phyloP scores from a whole-genome alignment of 37 sponge, comb jelly and placozoan genomes.

The Dysidea cf. avara region DNA sequence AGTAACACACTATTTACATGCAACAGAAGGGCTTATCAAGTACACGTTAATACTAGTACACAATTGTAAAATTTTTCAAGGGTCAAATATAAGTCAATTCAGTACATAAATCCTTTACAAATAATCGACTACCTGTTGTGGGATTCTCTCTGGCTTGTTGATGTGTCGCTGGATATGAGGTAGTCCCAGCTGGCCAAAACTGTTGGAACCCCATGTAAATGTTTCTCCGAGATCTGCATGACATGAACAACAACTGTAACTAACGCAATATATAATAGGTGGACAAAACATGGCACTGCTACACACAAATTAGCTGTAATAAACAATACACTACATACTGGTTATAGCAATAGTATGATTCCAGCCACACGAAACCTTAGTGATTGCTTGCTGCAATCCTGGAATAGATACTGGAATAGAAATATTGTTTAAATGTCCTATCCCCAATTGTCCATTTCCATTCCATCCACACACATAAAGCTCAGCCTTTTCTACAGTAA shows the following conservation, averaged over 20 bases:
- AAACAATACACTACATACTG: conserved; percentile 6
- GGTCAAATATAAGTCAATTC: too few species aligned
- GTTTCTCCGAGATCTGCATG: conserved; percentile 31
- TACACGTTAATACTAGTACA: not conserved
- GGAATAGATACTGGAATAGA: conserved; percentile 8
- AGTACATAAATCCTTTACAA: too few species aligned
- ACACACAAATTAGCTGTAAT: too few species aligned
- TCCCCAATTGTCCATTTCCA: conserved; percentile 70
- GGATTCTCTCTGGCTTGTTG: conserved; percentile 1
- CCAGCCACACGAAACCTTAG: conserved; percentile 80
- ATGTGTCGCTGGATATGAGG: not conserved
- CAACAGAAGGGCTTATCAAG: too few species aligned
- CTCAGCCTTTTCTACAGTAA: conserved; percentile 48
- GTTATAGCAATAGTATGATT: conserved; percentile 72
- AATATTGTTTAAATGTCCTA: conserved; percentile 13
- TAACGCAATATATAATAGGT: too few species aligned
- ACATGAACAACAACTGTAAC: not conserved
- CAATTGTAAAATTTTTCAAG: not conserved
- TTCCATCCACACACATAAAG: conserved; percentile 78
- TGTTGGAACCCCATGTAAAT: conserved; percentile 73
- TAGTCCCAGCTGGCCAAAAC: conserved; percentile 68
- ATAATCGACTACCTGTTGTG: conserved; percentile 36
- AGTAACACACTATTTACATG: not conserved
- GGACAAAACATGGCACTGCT: too few species aligned
- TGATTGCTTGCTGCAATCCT: conserved; percentile 3